phyloP scores from a whole-genome alignment of 1,140 invertebrate genomes.

The Phocides pigmalion region DNA sequence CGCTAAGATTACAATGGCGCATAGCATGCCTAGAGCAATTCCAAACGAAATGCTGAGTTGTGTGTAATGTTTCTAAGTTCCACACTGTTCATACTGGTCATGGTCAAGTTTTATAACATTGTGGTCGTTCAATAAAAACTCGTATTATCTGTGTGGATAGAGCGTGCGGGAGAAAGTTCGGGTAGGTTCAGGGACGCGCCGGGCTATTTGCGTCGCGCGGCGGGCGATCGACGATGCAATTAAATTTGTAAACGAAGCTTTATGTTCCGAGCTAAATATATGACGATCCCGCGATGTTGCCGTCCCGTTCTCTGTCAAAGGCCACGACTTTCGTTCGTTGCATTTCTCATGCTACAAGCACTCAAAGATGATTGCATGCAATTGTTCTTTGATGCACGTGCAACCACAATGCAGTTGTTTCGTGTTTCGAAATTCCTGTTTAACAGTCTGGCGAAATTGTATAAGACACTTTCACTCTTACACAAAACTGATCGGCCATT shows the following conservation, averaged over 20 bases:
- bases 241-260: slow-evolving; percentile 79
- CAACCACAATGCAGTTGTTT: slow-evolving; percentile 39
- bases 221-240: slow-evolving; percentile 80
- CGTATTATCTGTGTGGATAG: slow-evolving; percentile 1
- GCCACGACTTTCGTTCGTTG: slow-evolving; percentile 49
- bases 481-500: slow-evolving; percentile 28
- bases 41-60: slow-evolving; percentile 2
- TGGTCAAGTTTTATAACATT: slow-evolving; percentile 27
- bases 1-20: slow-evolving; percentile 9
- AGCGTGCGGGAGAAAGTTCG: slow-evolving; percentile 68
- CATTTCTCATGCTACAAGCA: slow-evolving; percentile 43
- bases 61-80: slow-evolving; percentile 2
- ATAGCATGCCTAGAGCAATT: slow-evolving; percentile 3
- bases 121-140: slow-evolving; percentile 11
- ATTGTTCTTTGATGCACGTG: slow-evolving; percentile 45
- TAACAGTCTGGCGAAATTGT: slow-evolving; percentile 38
- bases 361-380: slow-evolving; percentile 41
- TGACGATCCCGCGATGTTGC: slow-evolving; percentile 59
- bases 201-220: slow-evolving; percentile 76
- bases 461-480: slow-evolving; percentile 42
- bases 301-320: slow-evolving; percentile 49
- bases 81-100: slow-evolving; percentile 4
- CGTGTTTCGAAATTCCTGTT: slow-evolving; percentile 39
- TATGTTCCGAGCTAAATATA: slow-evolving; percentile 78
- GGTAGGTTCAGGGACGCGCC: slow-evolving; percentile 76